Evolutionary conservation across 2,113 vertebrate species (phyloP), one percentile per base, ranked within the genome.

Genomic region (Colius striatus): DNA sequence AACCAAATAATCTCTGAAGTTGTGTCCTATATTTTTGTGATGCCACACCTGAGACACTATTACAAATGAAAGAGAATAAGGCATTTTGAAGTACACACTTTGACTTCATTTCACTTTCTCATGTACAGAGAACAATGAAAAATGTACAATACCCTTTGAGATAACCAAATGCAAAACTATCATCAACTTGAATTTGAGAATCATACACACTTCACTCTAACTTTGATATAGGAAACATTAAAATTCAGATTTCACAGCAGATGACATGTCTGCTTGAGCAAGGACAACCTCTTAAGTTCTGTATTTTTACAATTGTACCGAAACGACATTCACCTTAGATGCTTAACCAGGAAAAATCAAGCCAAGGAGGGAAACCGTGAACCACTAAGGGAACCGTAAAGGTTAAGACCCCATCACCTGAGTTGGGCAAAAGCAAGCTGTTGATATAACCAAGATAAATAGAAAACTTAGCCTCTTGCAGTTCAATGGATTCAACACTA

Each of bases 1-100:
- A 97, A 77, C 55, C 15, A 92, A 92, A 83, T 77, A 79, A 87
- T 72, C 54, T 92, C 85, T 54, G 53, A 94, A 90, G 50, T 45
- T 92, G 81, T 79, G 83, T 66, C 90, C 85, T 87, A 55, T 75
- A 87, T 94, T 90, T 95, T 90, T 68, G 27, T 50, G 47, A 70
- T 76, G 48, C 21, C 75, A 47, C n/a, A 95, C 45, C 73, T 87
- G 54, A 41, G 0, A 92, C 55, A 16, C 36, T 72, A 17, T 43
- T 75, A 61, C 6, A 27, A 60, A 50, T 84, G 77, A 96, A 86
- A 85, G 79, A 84, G 92, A 78, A 76, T 55, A 71, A 79, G 65
- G n/a, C 51, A 81, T 89, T 86, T 78, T 76, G 45, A 91, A 92
- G 71, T 80, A 50, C 5, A 60, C 36, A 77, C 88, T 78, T 54